Percentiles rank a stretch among this genome's conserved stretches.
Conservation (phyloP, 2,888 invertebrate species). For the Arge pagana region DNA sequence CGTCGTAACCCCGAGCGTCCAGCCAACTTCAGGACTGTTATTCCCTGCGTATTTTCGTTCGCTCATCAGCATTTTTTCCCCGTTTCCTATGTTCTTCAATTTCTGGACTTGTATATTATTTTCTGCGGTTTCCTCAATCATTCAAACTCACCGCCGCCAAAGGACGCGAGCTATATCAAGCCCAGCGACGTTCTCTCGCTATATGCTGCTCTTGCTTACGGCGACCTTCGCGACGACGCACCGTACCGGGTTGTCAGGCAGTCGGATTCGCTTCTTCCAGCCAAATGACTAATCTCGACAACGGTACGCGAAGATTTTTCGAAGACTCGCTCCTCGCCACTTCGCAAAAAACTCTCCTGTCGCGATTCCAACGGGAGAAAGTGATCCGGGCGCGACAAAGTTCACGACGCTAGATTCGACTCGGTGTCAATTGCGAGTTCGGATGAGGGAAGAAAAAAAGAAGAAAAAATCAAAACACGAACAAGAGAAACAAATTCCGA, state of each 20-base stretch:
- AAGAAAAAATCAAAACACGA: no score
- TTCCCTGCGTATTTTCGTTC: conserved; percentile 9
- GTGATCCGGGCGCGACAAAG: not conserved
- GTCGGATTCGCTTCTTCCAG: conserved; percentile 13
- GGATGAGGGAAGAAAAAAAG: no score
- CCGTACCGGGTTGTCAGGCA: conserved; percentile 1
- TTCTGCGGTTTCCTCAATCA: conserved; percentile 52
- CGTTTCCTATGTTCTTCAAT: not conserved
- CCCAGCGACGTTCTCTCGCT: conserved; percentile 15
- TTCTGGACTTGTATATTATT: conserved; percentile 48
- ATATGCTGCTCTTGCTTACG: conserved; percentile 7
- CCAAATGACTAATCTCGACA: conserved; percentile 7
- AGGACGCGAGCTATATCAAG: conserved; percentile 19
- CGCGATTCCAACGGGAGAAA: not conserved
- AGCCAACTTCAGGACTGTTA: conserved; percentile 9
- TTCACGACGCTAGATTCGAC: conserved; percentile 3
- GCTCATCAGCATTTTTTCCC: not conserved
- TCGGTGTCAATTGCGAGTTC: not conserved
- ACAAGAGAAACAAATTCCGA: no score
- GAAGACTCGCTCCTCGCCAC: not conserved
- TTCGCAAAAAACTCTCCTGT: not conserved
- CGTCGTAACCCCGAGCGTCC: not conserved
- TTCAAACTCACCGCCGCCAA: conserved; percentile 42
- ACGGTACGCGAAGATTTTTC: conserved; percentile 6
- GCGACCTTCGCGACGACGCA: conserved; percentile 2